Percentiles rank a stretch among this genome's conserved stretches.
Conservation (phyloP, 1,140 invertebrate genomes). For the Nixonia krombeini region DNA sequence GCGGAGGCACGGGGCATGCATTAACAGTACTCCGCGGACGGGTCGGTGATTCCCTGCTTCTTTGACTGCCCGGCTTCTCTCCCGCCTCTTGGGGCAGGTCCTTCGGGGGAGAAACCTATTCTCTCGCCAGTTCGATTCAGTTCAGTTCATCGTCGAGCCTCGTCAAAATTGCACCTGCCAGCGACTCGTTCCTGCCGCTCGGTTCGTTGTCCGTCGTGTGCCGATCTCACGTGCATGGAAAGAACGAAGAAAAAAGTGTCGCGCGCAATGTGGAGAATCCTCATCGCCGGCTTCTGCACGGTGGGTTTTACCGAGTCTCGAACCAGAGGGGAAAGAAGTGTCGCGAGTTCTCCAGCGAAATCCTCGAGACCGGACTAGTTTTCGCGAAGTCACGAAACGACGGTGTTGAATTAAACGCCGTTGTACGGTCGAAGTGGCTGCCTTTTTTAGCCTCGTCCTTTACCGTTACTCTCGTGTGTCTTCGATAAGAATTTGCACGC, state of each 20-base stretch:
- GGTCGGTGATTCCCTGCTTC: slow-evolving; percentile 63
- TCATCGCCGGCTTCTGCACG: slow-evolving; percentile 64
- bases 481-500: too few relatives aligned
- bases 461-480: slow-evolving; percentile 54
- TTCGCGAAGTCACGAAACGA: slow-evolving; percentile 8
- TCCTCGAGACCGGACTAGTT: too few relatives aligned
- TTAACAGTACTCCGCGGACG: slow-evolving; percentile 71
- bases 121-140: slow-evolving; percentile 54
- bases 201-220: neutral
- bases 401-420: too few relatives aligned
- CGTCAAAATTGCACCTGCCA: slow-evolving; percentile 60
- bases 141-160: slow-evolving; percentile 63
- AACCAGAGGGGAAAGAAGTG: too few relatives aligned
- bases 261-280: slow-evolving; percentile 62
- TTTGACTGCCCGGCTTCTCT: slow-evolving; percentile 52
- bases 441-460: too few relatives aligned
- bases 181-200: neutral
- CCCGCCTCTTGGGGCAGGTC: slow-evolving; percentile 47
- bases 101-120: slow-evolving; percentile 52
- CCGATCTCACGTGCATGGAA: slow-evolving; percentile 26
- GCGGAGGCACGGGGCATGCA: slow-evolving; percentile 67
- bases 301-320: too few relatives aligned
- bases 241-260: slow-evolving; percentile 39
- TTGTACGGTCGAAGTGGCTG: too few relatives aligned
- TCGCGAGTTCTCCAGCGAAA: too few relatives aligned